Base-by-base conservation (phyloP, 2,113 vertebrate genomes). In the Aptenodytes patagonicus region DNA sequence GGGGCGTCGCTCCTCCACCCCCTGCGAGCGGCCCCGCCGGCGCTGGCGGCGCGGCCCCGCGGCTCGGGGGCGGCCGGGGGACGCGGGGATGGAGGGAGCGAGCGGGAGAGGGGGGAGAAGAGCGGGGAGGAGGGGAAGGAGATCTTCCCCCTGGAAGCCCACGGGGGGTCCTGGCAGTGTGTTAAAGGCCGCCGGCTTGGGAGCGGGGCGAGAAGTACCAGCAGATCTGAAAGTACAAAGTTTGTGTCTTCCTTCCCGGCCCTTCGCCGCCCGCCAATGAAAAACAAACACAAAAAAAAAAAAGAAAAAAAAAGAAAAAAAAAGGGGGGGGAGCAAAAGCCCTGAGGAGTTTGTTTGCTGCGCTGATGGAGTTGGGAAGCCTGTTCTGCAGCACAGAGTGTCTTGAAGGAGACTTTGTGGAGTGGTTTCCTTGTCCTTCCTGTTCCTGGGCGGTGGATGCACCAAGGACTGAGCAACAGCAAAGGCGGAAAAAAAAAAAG, bases 361-460 rank as follows among this genome's bases (percentile, higher is more conserved):
- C 25, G 52, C 73, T 55, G 87, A 55, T 60, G 66, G 89, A 96
- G 91, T 80, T 72, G 91, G 78, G 91, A 61, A 89, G 94, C 87
- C 68, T 93, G 87, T 87, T 92, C 90, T 88, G 96, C 94, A 79
- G 95, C 93, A 78, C 92, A 55, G 76, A 60, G 77, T 89, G 94
- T 93, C 89, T 93, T 91, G 96, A 96, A 87, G 77, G 96, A 93
- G 95, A 94, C 95, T 87, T 95, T 72, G 87, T 93, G 68, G 93
- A 87, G 90, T 79, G 94, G 84, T 91, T 96, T 97, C 93, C 92
- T 90, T 95, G 97, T 85, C 97, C 96, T 96, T 93, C 73, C 97
- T 95, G 83, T 93, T 94, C 96, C 93, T 88, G 96, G 91, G 94
- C 72, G 88, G 94, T 93, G 95, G 94, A 96, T 83, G 96, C 95